Base-by-base conservation (phyloP, 2,888 invertebrate species). In the Cabera pusaria region DNA sequence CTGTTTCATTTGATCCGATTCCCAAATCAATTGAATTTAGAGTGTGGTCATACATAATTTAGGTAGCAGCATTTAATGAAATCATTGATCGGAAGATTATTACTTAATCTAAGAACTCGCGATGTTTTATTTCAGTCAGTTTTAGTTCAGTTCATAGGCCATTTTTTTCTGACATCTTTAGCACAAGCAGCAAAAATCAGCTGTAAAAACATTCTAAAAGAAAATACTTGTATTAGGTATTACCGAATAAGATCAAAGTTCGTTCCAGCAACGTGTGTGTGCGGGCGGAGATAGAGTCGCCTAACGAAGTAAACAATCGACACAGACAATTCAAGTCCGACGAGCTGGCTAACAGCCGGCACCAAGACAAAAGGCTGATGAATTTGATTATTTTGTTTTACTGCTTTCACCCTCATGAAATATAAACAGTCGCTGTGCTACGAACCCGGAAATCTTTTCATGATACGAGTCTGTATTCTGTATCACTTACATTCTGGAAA, bases 281-380 rank as follows among this genome's bases (percentile, higher is more conserved):
- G 64, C 68, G 73, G 72, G 66, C 58, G 53, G 60, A 69, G 71
- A 76, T 69, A 73, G 64, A 66, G 56, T 67, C 70, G 57, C 56
- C 83, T 85, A 86, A 86, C 86, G 87, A 87, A 85, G 86, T 80
- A 85, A 86, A 86, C 85, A 84, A 80, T 79, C 72, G 75, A 67
- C 76, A 72, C 69, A 70, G 75, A 77, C 72, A 71, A 72, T 69
- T 66, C 76, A 62, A 73, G 72, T 72, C 72, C 72, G 61, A 68
- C 67, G 64, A 68, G 52, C 62, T 59, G 54, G 66, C 72, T 60
- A 72, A 71, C 73, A 50, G 62, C 53, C 59, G 59, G 52, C 62
- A 64, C 55, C 70, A 74, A 77, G 75, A 82, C 77, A 82, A 80
- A 81, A 73, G 65, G 57, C 68, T 74, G 75, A 79, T 75, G 71